Percentiles rank a stretch among this genome's conserved stretches.
Conservation (phyloP, 2,113 vertebrate genomes). For the Aramus guarauna region DNA sequence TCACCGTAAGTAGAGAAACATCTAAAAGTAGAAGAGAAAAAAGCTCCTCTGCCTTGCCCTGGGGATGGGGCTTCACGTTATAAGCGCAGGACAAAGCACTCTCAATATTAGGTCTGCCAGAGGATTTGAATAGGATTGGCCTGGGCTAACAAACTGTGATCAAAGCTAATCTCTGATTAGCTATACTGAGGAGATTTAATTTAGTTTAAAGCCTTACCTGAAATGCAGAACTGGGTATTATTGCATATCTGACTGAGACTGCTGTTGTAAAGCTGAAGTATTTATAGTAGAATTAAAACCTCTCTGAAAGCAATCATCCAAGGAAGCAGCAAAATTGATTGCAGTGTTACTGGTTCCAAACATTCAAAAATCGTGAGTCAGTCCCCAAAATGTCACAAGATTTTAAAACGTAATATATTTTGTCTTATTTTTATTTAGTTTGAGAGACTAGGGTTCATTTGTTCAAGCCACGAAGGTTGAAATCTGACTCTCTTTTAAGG, state of each 20-base stretch:
- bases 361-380: background rate
- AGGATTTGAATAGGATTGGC: conserved; percentile 23
- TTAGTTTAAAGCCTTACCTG: conserved; percentile 48
- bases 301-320: conserved; percentile 36
- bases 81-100: background rate
- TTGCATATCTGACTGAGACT: background rate
- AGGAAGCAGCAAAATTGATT: background rate
- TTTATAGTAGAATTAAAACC: conserved; percentile 45
- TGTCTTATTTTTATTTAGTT: background rate
- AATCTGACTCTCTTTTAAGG: background rate
- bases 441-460: rapidly evolving
- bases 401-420: background rate
- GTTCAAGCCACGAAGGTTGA: background rate
- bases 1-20: rapidly evolving
- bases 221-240: conserved; percentile 49
- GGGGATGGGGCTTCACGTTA: background rate
- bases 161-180: conserved; percentile 63
- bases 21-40: background rate
- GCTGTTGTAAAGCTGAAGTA: background rate
- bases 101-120: background rate
- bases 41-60: background rate
- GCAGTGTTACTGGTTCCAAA: background rate
- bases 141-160: conserved; percentile 27
- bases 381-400: background rate
- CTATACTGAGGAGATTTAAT: conserved; percentile 44